Percentiles rank a stretch among this genome's conserved stretches.
phyloP scores from a whole-genome alignment of 1,140 invertebrate genomes.

The Sesamia nonagrioides region DNA sequence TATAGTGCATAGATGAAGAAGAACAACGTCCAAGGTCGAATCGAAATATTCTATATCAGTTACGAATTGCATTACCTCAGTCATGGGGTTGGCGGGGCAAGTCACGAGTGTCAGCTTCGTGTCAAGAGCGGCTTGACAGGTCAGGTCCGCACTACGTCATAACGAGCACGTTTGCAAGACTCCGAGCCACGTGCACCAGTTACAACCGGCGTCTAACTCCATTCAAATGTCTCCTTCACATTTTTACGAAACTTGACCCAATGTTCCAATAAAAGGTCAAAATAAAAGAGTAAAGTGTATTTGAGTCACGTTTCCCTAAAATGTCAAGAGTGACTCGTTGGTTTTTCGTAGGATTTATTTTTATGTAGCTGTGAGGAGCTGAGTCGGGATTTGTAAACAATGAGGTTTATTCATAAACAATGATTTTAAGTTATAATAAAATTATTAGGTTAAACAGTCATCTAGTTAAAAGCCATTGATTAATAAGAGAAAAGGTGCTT shows the following conservation, averaged over 20 bases:
- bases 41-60: not conserved
- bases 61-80: constrained; percentile 14
- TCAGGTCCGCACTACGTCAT: constrained; percentile 27
- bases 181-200: constrained; percentile 16
- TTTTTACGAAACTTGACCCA: not conserved
- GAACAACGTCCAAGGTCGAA: too few relatives aligned
- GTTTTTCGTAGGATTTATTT: constrained; percentile 18
- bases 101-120: constrained; percentile 30
- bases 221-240: constrained; percentile 21
- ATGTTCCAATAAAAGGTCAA: not conserved
- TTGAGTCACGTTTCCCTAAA: constrained; percentile 18
- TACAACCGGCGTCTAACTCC: not conserved
- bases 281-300: constrained; percentile 8
- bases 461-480: too few relatives aligned
- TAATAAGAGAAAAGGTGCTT: too few relatives aligned
- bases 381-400: not conserved
- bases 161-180: constrained; percentile 27
- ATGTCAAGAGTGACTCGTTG: constrained; percentile 24
- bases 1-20: not conserved
- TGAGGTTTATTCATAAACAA: constrained; percentile 7
- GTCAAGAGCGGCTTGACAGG: constrained; percentile 35
- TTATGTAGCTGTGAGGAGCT: not conserved
- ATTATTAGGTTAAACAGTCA: too few relatives aligned
- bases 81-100: constrained; percentile 15
- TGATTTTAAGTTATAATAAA: too few relatives aligned